Base-by-base conservation (phyloP, 2,113 vertebrate species). In the Piaya cayana region DNA sequence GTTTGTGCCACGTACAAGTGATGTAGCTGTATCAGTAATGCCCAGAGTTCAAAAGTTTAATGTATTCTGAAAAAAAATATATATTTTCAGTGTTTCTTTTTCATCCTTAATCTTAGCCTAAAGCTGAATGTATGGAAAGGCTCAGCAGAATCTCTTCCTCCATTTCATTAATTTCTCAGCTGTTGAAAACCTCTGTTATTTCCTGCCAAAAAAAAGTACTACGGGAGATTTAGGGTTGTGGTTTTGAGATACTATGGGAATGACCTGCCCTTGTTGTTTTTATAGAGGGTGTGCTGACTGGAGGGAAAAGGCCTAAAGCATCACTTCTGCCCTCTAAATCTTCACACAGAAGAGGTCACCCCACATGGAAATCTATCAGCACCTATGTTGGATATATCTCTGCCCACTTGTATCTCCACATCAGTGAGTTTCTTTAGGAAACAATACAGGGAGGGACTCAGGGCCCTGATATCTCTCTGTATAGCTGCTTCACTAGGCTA, bases 141-240 rank as follows among this genome's bases (percentile, higher is more conserved):
- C 34, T 78, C 30, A 75, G 52, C 49, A 71, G 69, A 93, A 75
- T 83, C 29, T 92, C 88, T 93, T 86, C 55, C 29, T 86, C 86
- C 18, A 76, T 95, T 94, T 94, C 43, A 90, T 86, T 88, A 78
- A 82, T 88, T 91, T 83, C 42, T 81, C 77, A 71, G 7, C 37
- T 75, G 56, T 88, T 88, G 77, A 92, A 96, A 92, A 92, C 67
- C 43, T 78, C 53, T 90, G 56, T 63, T 81, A 89, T 63, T 96
- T 88, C 72, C 65, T 84, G 81, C 52, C 6, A 37, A 30, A 93
- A 80, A 80, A 80, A 94, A 56, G 43, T 45, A 63, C 6, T 47
- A 8, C n/a, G 52, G 27, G 78, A 88, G 60, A 78, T 60, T 92
- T 63, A 63, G 45, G 59, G 29, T 60, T 94, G 78, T 90, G 63